Conservation (phyloP, 1,140 invertebrate species). For the Archegozetes longisetosus region DNA sequence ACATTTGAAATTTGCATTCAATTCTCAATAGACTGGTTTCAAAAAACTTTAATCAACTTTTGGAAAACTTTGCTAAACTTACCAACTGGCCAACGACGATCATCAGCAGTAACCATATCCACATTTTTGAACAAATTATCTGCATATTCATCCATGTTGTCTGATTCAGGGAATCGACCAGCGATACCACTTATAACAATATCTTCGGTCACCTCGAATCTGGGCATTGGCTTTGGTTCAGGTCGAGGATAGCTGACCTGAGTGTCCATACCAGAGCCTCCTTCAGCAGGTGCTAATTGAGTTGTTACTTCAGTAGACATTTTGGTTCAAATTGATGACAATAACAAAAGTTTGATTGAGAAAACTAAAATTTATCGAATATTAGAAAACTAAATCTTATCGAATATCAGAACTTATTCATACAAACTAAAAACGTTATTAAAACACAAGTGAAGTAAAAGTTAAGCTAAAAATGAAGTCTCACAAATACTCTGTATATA, state of each 20-base stretch:
- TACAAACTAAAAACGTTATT: no score
- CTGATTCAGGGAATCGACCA: constrained; percentile 70
- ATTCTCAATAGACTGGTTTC: neutral
- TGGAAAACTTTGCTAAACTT: neutral
- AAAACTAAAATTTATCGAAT: no score
- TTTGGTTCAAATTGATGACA: no score
- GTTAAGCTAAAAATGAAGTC: no score
- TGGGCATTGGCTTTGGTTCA: neutral
- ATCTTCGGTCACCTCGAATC: constrained; percentile 38
- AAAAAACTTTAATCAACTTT: neutral
- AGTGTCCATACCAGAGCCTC: neutral
- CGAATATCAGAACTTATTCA: no score
- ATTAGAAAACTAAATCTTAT: no score
- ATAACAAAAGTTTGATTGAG: no score
- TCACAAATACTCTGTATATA: no score
- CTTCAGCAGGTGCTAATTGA: neutral
- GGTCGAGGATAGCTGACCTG: neutral
- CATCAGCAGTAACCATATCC: constrained; percentile 42
- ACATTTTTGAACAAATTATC: constrained; percentile 62
- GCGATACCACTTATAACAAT: constrained; percentile 77
- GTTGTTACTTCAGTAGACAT: no score
- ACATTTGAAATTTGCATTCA: no score
- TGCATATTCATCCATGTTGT: constrained; percentile 72
- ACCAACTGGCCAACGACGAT: constrained; percentile 32
- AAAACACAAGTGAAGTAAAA: no score